These are phyloP conservation scores for Pachydiplax longipennis DNA, from an alignment of 2,888 invertebrate genomes.

Conservation along the genomic window DNA sequence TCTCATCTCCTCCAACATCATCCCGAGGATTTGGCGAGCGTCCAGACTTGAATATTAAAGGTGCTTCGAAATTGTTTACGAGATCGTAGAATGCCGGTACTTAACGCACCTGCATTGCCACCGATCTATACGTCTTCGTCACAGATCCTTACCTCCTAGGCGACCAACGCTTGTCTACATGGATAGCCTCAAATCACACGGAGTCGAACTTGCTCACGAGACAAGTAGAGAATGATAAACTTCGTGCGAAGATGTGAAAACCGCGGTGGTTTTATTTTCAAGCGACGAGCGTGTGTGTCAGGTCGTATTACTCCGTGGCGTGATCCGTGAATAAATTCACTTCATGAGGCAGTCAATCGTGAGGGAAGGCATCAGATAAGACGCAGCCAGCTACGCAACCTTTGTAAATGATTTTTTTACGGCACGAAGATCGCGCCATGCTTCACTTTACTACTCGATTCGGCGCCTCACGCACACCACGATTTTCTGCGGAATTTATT, in stretches of 20 bases:
- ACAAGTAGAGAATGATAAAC: neutral
- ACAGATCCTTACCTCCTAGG: neutral
- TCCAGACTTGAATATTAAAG: neutral
- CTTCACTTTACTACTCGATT: neutral
- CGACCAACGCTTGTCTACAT: neutral
- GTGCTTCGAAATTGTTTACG: neutral
- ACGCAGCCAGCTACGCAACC: neutral
- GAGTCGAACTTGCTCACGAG: neutral
- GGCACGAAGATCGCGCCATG: neutral
- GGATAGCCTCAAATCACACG: neutral
- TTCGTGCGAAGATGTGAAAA: neutral
- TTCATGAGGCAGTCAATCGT: constrained; percentile 1
- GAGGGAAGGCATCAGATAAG: neutral
- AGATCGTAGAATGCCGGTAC: neutral
- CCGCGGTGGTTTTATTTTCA: neutral
- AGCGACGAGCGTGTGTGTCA: neutral
- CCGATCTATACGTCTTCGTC: neutral
- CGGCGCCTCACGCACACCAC: neutral
- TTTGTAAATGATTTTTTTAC: neutral
- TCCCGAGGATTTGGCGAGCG: neutral
- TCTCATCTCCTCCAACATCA: neutral
- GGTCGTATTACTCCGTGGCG: neutral
- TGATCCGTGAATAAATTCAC: neutral
- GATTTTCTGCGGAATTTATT: neutral
- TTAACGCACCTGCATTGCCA: neutral